Base-by-base conservation (phyloP, 2,113 vertebrate species). In the Paramisgurnus dabryanus region DNA sequence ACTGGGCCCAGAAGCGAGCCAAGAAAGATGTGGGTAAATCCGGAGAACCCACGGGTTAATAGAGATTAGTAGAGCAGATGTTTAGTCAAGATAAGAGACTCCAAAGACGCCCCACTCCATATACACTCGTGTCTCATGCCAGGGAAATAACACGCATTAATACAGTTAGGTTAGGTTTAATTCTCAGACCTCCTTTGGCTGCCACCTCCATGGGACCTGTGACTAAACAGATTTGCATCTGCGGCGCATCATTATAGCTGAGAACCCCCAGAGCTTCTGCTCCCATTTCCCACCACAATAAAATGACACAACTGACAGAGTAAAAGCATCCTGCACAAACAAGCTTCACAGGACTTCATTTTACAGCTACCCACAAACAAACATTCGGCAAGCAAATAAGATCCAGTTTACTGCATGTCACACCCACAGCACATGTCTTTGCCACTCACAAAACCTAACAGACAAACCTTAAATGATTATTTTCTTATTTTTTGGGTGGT, bases 211-310 rank as follows among this genome's bases (percentile, higher is more conserved):
- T 50, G 78, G 80, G 77, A 84, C 80, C 70, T 89, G 88, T 87
- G 86, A 89, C 89, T 88, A 90, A 91, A 85, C 41, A 81, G 87
- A 89, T 92, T 90, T 88, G 81, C 84, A 84, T 88, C 83, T 88
- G 80, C 80, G 71, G 76, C 76, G 66, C 66, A 13, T 86, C 60
- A 82, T 78, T 87, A 82, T 66, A 67, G n/a, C 68, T 57, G 43
- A 47, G 15, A 50, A 9, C 86, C 79, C 84, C 83, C 76, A 77
- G 69, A 79, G 82, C 65, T 80, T 85, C 79, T 79, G 85, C 83
- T 71, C 80, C 77, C 68, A 79, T 40, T 82, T 69, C 55, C 82
- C 67, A 40, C 82, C 70, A 61, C 70, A 82, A 69, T 41, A 71
- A 76, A 64, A 45, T 55, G 79, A 74, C 79, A 15, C 65, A 11